These are phyloP conservation scores for Alexandromys fortis DNA, from an alignment of 2,113 vertebrate species.

Conservation along the genomic window DNA sequence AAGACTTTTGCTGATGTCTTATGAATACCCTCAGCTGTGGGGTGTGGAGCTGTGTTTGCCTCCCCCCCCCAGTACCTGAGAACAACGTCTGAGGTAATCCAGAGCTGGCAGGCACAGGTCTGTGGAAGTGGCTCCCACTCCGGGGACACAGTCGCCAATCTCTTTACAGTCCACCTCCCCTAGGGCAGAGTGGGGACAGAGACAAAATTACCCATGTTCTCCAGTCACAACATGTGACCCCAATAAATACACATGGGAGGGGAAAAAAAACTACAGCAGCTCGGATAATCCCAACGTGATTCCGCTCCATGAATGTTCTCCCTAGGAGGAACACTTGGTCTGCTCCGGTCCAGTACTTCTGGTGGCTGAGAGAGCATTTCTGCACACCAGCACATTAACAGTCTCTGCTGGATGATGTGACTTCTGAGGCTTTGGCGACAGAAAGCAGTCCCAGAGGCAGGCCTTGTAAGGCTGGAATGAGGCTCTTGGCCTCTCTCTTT, in stretches of 20 bases:
- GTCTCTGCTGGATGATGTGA: neutral
- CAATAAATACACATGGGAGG: neutral
- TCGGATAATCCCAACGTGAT: neutral
- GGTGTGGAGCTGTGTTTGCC: neutral
- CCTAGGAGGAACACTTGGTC: neutral
- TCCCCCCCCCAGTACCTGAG: slow-evolving; percentile 88
- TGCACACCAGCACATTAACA: too few species aligned
- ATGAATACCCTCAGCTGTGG: neutral
- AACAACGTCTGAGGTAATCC: slow-evolving; percentile 96
- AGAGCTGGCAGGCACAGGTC: slow-evolving; percentile 97
- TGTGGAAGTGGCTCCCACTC: slow-evolving; percentile 90
- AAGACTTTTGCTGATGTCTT: accelerated
- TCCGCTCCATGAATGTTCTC: too few species aligned
- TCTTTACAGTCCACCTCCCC: slow-evolving; percentile 96
- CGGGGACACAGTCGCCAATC: slow-evolving; percentile 92
- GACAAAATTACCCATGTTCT: neutral
- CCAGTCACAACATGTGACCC: neutral
- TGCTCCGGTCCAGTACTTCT: neutral
- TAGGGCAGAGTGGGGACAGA: slow-evolving; percentile 72
- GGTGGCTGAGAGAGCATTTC: neutral
- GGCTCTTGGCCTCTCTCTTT: neutral
- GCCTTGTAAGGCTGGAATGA: neutral
- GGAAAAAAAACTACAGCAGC: neutral
- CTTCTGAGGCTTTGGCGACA: neutral
- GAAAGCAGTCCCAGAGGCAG: accelerated